phyloP scores from a whole-genome alignment of 2,113 vertebrate genomes.

The Oncorhynchus kisutch region DNA sequence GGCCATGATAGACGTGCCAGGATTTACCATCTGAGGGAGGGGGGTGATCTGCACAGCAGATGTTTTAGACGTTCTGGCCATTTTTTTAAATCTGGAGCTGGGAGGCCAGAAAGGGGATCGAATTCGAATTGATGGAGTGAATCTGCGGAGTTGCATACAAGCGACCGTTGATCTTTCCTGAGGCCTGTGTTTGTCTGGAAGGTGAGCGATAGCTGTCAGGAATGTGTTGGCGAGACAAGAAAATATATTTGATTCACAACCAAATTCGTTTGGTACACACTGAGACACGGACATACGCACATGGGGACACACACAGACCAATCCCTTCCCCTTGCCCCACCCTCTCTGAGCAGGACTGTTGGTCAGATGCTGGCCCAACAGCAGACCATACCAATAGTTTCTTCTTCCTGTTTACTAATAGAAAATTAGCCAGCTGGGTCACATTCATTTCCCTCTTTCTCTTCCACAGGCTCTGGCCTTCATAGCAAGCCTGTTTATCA shows the following conservation, averaged over 20 bases:
- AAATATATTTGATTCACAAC: constrained; percentile 55
- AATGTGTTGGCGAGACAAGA: constrained; percentile 89
- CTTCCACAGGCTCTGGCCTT: not conserved
- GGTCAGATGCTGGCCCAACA: not conserved
- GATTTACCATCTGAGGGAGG: constrained; percentile 89
- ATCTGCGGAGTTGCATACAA: constrained; percentile 97
- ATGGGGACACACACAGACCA: not conserved
- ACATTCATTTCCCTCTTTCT: not conserved
- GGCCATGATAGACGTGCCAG: constrained; percentile 78
- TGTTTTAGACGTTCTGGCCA: constrained; percentile 99
- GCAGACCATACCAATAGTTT: not conserved
- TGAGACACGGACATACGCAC: not conserved
- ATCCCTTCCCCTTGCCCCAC: not conserved
- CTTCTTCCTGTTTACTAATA: not conserved
- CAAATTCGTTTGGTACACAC: not conserved
- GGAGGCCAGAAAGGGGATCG: constrained; percentile 61
- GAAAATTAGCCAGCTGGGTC: not conserved
- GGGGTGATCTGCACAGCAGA: constrained; percentile 96
- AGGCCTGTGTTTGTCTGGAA: constrained; percentile 84
- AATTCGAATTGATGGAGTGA: constrained; percentile 99
- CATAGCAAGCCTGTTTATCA: not conserved
- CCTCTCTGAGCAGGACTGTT: not conserved
- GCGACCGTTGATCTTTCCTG: constrained; percentile 91
- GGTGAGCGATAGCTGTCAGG: constrained; percentile 90
- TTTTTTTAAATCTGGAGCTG: constrained; percentile 80